Percentiles rank a stretch among this genome's conserved stretches.
Evolutionary conservation across 2,888 invertebrate species (phyloP).

Genomic region (Gastrophysa polygoni): DNA sequence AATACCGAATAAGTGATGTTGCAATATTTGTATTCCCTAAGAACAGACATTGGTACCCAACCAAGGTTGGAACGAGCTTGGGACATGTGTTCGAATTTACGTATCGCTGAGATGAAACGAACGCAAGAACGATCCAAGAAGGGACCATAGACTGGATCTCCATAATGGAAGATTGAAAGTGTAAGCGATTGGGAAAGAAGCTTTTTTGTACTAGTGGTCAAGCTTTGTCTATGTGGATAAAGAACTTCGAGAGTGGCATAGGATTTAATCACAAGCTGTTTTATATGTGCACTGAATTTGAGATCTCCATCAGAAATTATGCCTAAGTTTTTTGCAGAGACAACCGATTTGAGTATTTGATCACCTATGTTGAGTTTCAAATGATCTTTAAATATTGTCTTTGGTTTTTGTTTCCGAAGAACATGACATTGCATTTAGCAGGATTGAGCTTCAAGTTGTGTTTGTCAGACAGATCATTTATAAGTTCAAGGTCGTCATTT

Average conservation of each 20-base stretch:
- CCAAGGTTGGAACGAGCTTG: too few species aligned
- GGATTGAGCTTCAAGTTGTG: not conserved
- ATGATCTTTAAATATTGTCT: too few species aligned
- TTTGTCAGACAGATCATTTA: not conserved
- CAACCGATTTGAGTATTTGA: not conserved
- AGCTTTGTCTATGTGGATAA: not conserved
- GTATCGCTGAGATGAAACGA: too few species aligned
- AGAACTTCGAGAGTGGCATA: not conserved
- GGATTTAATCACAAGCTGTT: not conserved
- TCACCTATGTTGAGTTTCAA: not conserved
- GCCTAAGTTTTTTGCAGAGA: not conserved
- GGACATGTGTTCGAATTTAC: too few species aligned
- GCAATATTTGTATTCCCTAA: too few species aligned
- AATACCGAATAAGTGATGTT: too few species aligned
- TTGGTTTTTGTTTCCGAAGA: not conserved
- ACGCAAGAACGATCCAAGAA: too few species aligned
- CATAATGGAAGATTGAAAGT: not conserved
- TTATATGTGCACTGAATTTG: not conserved
- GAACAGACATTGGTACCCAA: too few species aligned
- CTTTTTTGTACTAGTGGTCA: not conserved
- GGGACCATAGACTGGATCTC: not conserved
- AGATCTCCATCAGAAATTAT: not conserved
- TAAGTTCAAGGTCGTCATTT: slow-evolving; percentile 2
- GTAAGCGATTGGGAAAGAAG: not conserved
- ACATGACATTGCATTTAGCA: not conserved